These are phyloP conservation scores for Apis laboriosa DNA, from an alignment of 1,140 invertebrate species.

Conservation along the genomic window DNA sequence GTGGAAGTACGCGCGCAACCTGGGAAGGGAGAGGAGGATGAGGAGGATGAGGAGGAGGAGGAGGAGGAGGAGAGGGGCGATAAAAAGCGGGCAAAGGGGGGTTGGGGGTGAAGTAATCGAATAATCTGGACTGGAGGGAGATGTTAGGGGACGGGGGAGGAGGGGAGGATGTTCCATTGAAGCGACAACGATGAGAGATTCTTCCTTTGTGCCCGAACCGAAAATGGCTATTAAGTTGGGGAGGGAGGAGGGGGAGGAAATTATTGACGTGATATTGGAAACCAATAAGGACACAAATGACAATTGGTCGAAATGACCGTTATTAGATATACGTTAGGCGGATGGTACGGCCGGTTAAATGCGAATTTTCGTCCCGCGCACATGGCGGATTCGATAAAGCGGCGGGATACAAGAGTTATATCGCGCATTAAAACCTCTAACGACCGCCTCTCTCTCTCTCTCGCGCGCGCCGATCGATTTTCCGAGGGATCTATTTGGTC, in stretches of 20 bases:
- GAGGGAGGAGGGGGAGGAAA: conserved; percentile 12
- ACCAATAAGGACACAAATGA: conserved; percentile 63
- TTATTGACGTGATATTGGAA: conserved; percentile 67
- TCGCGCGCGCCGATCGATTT: too few relatives aligned
- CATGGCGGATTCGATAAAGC: conserved; percentile 56
- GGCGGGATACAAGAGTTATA: conserved; percentile 37
- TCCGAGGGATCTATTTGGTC: too few relatives aligned
- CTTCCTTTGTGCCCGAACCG: conserved; percentile 40
- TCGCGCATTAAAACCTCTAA: conserved; percentile 4
- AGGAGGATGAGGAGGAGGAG: too few relatives aligned
- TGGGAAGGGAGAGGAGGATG: too few relatives aligned
- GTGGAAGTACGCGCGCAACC: conserved; percentile 4
- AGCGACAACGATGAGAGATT: conserved; percentile 6
- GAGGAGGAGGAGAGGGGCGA: background rate
- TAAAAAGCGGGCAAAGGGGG: background rate
- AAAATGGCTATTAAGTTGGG: conserved; percentile 53
- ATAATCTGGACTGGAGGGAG: background rate
- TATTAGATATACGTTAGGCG: conserved; percentile 61
- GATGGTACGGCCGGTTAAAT: conserved; percentile 38
- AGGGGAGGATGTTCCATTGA: conserved; percentile 19
- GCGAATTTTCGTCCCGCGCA: conserved; percentile 48
- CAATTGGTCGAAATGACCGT: conserved; percentile 54
- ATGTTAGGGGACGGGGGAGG: background rate
- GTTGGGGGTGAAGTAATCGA: conserved; percentile 1
- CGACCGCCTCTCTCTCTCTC: background rate